Percentiles rank a stretch among this genome's conserved stretches.
Evolutionary conservation across 2,113 vertebrate species (phyloP).

Genomic region (Murina feae): DNA sequence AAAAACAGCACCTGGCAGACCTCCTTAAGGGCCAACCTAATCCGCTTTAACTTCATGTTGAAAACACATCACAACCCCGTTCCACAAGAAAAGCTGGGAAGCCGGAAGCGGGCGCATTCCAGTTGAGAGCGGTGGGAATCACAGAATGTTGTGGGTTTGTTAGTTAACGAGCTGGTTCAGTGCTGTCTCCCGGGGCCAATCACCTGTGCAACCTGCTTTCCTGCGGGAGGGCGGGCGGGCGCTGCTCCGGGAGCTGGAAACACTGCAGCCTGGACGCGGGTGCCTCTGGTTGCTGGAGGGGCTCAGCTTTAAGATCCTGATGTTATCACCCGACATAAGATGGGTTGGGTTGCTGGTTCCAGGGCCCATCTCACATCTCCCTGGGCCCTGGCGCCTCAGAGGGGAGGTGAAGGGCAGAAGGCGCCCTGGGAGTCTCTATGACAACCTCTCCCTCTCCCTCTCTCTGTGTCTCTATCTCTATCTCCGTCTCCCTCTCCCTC

Average conservation of each 20-base stretch:
- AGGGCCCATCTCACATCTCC: neutral
- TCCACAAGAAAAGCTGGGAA: neutral
- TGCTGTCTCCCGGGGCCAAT: neutral
- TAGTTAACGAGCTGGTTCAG: rapidly evolving
- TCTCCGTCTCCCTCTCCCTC: neutral
- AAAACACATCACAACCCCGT: neutral
- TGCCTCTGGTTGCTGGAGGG: no score
- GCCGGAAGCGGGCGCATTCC: neutral
- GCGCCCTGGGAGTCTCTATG: neutral
- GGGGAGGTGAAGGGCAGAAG: no score
- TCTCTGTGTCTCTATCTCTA: neutral
- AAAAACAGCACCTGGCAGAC: no score
- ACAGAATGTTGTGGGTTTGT: neutral
- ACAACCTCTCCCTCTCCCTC: no score
- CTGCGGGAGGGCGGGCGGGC: neutral
- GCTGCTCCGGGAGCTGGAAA: neutral
- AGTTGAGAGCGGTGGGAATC: neutral
- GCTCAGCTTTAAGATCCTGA: neutral
- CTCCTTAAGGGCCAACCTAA: no score
- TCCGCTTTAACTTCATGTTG: neutral
- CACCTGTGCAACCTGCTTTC: neutral
- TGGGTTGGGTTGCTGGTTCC: neutral
- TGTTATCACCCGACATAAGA: neutral
- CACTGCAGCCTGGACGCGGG: neutral
- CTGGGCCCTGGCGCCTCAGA: neutral